These are phyloP conservation scores for Lobophora halterata DNA, from an alignment of 2,888 invertebrate genomes.

Conservation along the genomic window DNA sequence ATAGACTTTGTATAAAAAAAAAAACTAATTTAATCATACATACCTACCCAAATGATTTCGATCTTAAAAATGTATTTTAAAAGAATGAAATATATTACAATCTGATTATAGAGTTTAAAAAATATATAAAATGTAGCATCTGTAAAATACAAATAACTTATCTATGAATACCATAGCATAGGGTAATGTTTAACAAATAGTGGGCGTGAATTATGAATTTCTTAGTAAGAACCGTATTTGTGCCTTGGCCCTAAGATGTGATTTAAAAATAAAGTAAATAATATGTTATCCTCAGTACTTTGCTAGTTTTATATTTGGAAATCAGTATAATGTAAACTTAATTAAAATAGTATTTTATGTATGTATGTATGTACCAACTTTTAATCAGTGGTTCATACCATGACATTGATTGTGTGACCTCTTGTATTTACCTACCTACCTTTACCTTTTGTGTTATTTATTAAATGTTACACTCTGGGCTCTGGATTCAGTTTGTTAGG, in stretches of 20 bases:
- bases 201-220: constrained; percentile 51
- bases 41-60: constrained; percentile 6
- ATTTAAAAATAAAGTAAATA: constrained; percentile 49
- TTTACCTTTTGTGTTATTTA: no score
- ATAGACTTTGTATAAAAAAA: no score
- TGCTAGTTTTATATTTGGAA: constrained; percentile 36
- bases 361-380: constrained; percentile 20
- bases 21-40: no score
- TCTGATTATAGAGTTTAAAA: constrained; percentile 18
- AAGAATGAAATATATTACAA: constrained; percentile 12
- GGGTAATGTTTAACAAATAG: constrained; percentile 41
- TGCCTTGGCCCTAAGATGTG: constrained; percentile 76
- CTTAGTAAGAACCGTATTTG: constrained; percentile 62
- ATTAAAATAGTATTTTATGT: no score
- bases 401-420: no score
- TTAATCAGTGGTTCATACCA: constrained; percentile 16
- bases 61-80: constrained; percentile 9
- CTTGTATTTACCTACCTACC: no score
- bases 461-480: no score
- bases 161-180: constrained; percentile 21
- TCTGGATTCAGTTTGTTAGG: no score
- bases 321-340: no score
- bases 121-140: constrained; percentile 23
- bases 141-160: constrained; percentile 25
- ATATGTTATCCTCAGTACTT: constrained; percentile 37